phyloP scores from a whole-genome alignment of 1,140 invertebrate genomes.

The Battus philenor region DNA sequence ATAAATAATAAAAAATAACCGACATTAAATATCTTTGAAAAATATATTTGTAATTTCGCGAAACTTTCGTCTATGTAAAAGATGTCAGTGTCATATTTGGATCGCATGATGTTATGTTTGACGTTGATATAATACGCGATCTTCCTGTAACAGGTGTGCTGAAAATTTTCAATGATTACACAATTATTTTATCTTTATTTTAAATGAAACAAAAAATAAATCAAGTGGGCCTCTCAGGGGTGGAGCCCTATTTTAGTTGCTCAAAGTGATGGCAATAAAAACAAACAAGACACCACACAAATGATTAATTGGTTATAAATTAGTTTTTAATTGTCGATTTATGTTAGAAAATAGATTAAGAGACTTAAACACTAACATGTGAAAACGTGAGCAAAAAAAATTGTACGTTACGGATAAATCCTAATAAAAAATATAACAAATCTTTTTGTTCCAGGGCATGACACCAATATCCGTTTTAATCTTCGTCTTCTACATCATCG shows the following conservation, averaged over 20 bases:
- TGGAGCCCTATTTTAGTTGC: too few species aligned
- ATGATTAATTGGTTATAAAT: too few species aligned
- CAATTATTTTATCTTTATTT: neutral
- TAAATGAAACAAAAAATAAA: neutral
- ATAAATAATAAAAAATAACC: neutral
- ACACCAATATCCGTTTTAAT: conserved; percentile 75
- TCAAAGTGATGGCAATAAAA: too few species aligned
- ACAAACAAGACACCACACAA: too few species aligned
- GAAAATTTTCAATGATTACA: neutral
- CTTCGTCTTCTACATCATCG: conserved; percentile 80
- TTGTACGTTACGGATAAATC: conserved; percentile 5
- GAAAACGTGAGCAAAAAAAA: too few species aligned
- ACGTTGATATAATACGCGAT: neutral
- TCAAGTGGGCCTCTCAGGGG: too few species aligned
- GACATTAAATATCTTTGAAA: neutral
- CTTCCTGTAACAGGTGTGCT: neutral
- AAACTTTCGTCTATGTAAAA: neutral
- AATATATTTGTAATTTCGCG: neutral
- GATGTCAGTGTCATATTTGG: neutral
- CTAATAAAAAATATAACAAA: too few species aligned
- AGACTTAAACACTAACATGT: neutral
- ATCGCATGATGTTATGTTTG: neutral
- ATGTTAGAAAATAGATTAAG: neutral
- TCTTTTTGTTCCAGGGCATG: conserved; percentile 76
- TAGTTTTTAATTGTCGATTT: too few species aligned